Conservation (phyloP, 2,113 vertebrate species). For the Charina bottae region DNA sequence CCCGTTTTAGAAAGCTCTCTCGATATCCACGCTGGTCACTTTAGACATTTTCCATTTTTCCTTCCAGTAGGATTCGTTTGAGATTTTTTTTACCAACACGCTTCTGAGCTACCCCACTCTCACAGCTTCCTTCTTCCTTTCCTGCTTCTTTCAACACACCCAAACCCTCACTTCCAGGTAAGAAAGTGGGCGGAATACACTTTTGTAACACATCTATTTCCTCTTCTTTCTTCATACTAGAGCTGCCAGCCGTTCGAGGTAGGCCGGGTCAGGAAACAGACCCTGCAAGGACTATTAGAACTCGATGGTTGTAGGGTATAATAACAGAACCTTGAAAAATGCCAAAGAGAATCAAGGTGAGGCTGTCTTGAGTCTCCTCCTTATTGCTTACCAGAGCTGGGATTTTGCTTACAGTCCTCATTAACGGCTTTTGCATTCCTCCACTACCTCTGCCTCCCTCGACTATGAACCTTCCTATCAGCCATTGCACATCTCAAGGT, state of each 20-base stretch:
- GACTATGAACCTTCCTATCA: too few species aligned
- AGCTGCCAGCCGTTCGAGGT: neutral
- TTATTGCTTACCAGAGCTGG: neutral
- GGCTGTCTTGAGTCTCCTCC: neutral
- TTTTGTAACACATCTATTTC: too few species aligned
- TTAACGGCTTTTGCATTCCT: neutral
- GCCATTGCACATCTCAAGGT: too few species aligned
- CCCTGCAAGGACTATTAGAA: neutral
- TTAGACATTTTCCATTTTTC: too few species aligned
- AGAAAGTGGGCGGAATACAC: too few species aligned
- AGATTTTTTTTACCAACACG: neutral
- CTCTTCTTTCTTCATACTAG: neutral
- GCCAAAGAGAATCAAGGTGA: neutral
- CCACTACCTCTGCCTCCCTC: too few species aligned
- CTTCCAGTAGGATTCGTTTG: neutral
- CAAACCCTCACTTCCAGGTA: too few species aligned
- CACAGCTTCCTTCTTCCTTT: too few species aligned
- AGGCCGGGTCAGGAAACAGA: neutral
- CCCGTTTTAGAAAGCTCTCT: too few species aligned
- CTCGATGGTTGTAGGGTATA: neutral
- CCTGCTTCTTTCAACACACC: too few species aligned
- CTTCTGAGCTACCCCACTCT: too few species aligned
- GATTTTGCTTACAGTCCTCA: neutral
- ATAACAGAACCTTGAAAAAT: neutral
- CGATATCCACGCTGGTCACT: too few species aligned